phyloP scores from a whole-genome alignment of 2,113 vertebrate genomes.

The Cinclus cinclus region DNA sequence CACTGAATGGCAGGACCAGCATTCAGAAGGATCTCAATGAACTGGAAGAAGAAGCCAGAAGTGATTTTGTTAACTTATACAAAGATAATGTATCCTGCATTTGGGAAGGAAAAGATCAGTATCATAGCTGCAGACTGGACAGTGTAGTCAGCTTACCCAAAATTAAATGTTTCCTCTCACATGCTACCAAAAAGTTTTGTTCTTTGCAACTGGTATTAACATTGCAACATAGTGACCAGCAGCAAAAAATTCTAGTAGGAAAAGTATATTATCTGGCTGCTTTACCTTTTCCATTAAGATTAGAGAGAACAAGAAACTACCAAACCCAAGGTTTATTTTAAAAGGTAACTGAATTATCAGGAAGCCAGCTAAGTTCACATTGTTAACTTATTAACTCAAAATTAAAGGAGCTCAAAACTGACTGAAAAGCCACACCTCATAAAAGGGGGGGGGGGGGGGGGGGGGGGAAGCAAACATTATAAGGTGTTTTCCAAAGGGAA shows the following conservation, averaged over 20 bases:
- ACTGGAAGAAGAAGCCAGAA: background rate
- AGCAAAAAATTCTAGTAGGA: background rate
- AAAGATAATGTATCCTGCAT: background rate
- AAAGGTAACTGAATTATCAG: background rate
- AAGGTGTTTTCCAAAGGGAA: background rate
- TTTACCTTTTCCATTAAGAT: background rate
- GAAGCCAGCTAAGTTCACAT: background rate
- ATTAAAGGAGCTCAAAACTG: background rate
- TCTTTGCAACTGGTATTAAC: background rate
- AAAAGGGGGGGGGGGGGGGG: rapidly evolving
- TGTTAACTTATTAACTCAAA: background rate
- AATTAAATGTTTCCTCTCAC: background rate
- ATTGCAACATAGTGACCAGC: background rate
- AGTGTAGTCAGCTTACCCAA: background rate
- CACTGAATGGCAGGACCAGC: background rate
- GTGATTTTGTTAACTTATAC: background rate
- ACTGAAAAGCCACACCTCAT: background rate
- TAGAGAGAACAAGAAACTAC: background rate
- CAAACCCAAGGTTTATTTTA: background rate
- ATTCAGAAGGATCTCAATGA: background rate
- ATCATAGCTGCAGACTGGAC: background rate
- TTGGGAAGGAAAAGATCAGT: background rate
- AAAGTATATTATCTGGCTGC: background rate
- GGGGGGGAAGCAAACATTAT: background rate
- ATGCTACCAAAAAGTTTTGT: background rate